Percentiles rank a stretch among this genome's conserved stretches.
Conservation (phyloP, 2,888 invertebrate genomes). For the Mesoligia furuncula region DNA sequence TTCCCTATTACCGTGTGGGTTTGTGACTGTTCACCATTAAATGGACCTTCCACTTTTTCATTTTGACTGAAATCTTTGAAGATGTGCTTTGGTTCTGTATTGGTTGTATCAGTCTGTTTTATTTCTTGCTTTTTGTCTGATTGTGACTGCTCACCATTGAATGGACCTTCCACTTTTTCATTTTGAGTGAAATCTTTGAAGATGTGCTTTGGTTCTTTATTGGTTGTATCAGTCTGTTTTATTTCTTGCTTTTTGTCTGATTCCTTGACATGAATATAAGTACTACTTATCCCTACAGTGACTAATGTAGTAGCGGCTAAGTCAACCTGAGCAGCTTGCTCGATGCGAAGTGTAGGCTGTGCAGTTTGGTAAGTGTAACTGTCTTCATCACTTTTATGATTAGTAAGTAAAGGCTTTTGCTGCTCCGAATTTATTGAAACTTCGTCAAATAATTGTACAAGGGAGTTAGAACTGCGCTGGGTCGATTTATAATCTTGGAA, state of each 20-base stretch:
- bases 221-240: background rate
- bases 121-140: conserved; percentile 6
- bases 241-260: conserved; percentile 6
- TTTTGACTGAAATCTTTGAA: conserved; percentile 35
- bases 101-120: background rate
- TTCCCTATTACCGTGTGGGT: conserved; percentile 19
- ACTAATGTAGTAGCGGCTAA: conserved; percentile 14
- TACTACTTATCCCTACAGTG: conserved; percentile 39
- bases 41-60: conserved; percentile 1
- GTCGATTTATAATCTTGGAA: conserved; percentile 69
- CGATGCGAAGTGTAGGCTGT: conserved; percentile 26
- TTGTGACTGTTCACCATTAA: conserved; percentile 2
- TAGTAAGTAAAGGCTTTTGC: background rate
- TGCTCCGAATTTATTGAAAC: conserved; percentile 24
- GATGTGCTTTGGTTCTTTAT: conserved; percentile 4
- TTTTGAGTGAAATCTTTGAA: conserved; percentile 35
- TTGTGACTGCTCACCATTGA: conserved; percentile 6
- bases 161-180: conserved; percentile 1
- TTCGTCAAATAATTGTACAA: conserved; percentile 51
- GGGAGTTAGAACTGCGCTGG: conserved; percentile 47
- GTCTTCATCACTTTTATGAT: conserved; percentile 55
- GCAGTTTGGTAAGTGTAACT: conserved; percentile 64
- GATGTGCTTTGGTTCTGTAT: conserved; percentile 6
- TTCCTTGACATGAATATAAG: conserved; percentile 11
- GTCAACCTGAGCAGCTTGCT: conserved; percentile 47